Evolutionary conservation across 1,140 invertebrate species (phyloP).

Genomic region (Procambarus clarkii): DNA sequence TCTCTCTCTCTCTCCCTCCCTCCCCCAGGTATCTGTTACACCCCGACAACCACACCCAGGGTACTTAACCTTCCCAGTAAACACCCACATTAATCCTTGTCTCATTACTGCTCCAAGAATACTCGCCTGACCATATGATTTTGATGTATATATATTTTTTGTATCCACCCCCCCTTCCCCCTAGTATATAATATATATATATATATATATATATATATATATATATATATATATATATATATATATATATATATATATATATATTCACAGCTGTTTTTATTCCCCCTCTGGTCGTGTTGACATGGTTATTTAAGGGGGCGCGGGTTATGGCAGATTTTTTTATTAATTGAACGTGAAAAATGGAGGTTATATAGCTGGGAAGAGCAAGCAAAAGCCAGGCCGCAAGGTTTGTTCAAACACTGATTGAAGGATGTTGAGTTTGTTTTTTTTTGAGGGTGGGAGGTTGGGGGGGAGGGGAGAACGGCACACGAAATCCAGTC

Average conservation of each 20-base stretch:
- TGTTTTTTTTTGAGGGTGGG: no score
- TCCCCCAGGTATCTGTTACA: neutral
- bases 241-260: no score
- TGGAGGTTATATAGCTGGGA: conserved; percentile 35
- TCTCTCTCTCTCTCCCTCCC: neutral
- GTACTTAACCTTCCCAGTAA: no score
- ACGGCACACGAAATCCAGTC: neutral
- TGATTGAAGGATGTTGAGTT: conserved; percentile 12
- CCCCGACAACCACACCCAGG: no score
- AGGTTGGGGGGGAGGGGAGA: no score
- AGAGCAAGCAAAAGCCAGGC: conserved; percentile 21
- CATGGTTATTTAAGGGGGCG: conserved; percentile 42
- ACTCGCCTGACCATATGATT: neutral
- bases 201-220: no score
- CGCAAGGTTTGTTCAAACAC: conserved; percentile 20
- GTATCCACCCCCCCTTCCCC: no score
- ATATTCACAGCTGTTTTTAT: neutral
- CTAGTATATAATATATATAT: no score
- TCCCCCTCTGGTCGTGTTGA: conserved; percentile 29
- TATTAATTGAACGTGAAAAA: conserved; percentile 56
- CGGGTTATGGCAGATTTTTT: conserved; percentile 41
- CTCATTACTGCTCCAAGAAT: neutral
- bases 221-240: no score
- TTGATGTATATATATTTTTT: neutral
- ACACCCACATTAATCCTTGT: no score